Evolutionary conservation across 2,888 invertebrate genomes (phyloP), one percentile per base, ranked within the genome.

Genomic region (Tinea pellionella): DNA sequence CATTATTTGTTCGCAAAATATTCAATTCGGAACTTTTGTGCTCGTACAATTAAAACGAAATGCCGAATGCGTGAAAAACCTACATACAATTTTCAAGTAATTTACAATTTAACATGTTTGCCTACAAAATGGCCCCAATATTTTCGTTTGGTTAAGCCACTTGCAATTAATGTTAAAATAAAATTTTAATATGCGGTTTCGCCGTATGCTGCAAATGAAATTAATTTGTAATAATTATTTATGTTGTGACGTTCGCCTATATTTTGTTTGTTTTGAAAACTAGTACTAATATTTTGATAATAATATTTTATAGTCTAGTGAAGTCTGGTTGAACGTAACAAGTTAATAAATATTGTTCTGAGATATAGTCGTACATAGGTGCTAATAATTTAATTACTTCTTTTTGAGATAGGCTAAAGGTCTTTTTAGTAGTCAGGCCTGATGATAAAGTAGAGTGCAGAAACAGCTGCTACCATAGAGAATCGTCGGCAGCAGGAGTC

Each of bases 61-160:
- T 19, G 59, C 24, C 29, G 42, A 18, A n/a, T 59, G 59, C 57
- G 42, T 41, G 59, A 59, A 77, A 79, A 80, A 77, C 79, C 76
- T 73, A 73, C 77, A 77, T 53, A 53, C 53, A 53, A 53, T 80
- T 83, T 80, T 71, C 79, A 80, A 81, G 84, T 85, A 82, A 83
- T 85, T 82, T 83, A 84, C 83, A 85, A 85, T 86, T 85, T 83
- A 85, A 81, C 80, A 79, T 78, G 80, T 80, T 73, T 76, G 77
- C 78, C 74, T 66, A 74, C 76, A 82, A 84, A 57, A 85, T 85
- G 83, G 81, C 80, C 24, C 81, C 85, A 80, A 83, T 83, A 79
- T 78, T 78, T 80, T 75, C 76, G 72, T 78, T 76, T 82, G 80
- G 80, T 80, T 75, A 75, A 77, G 74, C 76, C 79, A 81, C 74